Conservation (phyloP, 2,113 vertebrate species). For the Pitta sordida region DNA sequence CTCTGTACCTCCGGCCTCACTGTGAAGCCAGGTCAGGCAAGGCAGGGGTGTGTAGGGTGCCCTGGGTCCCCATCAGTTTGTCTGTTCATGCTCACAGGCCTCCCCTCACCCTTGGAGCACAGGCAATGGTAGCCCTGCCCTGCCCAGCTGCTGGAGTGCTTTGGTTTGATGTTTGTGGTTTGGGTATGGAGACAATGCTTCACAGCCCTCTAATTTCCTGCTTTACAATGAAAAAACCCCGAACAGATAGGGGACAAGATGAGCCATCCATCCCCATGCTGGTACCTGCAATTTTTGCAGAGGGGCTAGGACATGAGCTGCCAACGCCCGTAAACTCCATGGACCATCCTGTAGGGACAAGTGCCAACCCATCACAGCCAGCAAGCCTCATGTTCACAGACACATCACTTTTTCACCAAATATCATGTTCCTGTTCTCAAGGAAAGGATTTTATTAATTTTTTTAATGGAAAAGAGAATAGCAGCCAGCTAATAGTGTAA, state of each 20-base stretch:
- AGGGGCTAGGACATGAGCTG: not conserved
- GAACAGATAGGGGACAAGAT: not conserved
- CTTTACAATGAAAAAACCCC: not conserved
- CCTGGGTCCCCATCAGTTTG: not conserved
- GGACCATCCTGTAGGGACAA: not conserved
- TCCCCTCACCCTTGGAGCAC: fast-evolving
- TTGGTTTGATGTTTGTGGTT: not conserved
- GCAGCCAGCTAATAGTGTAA: not conserved
- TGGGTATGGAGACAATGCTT: not conserved
- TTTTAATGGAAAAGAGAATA: not conserved
- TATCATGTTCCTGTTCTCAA: not conserved
- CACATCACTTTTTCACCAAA: not conserved
- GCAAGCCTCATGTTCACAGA: not conserved
- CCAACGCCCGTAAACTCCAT: not conserved
- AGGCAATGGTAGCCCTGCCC: not conserved
- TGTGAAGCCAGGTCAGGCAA: not conserved
- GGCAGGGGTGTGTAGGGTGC: not conserved
- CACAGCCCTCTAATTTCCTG: not conserved
- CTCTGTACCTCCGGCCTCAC: not conserved
- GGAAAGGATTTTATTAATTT: not conserved
- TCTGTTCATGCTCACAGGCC: not conserved
- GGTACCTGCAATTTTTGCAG: not conserved
- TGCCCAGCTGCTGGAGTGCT: fast-evolving
- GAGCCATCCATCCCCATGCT: fast-evolving
- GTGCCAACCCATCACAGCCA: not conserved